phyloP scores from a whole-genome alignment of 2,113 vertebrate species.

The Myotis yumanensis region DNA sequence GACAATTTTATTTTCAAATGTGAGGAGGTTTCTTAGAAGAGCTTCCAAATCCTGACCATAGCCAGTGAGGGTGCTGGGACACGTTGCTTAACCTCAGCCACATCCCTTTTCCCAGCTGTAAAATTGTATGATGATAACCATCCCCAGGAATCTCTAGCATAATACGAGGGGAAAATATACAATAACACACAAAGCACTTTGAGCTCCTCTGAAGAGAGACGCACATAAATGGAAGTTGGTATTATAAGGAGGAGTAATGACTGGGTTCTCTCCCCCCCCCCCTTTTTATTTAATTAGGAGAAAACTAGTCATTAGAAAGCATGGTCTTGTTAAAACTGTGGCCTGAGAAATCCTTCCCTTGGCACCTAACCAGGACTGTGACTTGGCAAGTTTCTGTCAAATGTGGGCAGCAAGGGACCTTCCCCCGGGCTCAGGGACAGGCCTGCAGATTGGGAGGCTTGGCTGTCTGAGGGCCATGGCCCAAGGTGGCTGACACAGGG shows the following conservation, averaged over 20 bases:
- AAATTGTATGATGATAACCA: conserved; percentile 61
- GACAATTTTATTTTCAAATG: conserved; percentile 8
- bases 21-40: background rate
- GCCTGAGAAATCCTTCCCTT: conserved; percentile 70
- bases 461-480: background rate
- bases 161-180: background rate
- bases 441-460: conserved; percentile 25
- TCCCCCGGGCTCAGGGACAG: background rate
- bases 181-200: conserved; percentile 2
- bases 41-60: background rate
- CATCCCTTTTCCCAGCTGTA: conserved; percentile 72
- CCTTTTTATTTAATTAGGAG: conserved; percentile 74
- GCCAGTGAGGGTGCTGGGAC: background rate
- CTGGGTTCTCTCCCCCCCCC: conserved; percentile 24
- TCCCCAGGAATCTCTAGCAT: conserved; percentile 7
- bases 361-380: conserved; percentile 62
- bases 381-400: conserved; percentile 35
- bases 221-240: conserved; percentile 63
- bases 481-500: background rate
- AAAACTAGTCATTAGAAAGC: conserved; percentile 74
- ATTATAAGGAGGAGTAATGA: conserved; percentile 42
- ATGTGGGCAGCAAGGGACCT: conserved; percentile 35
- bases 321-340: conserved; percentile 66
- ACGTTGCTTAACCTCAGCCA: background rate
- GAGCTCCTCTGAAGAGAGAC: conserved; percentile 67